phyloP scores from a whole-genome alignment of 2,113 vertebrate species.

The Varanus salvator region DNA sequence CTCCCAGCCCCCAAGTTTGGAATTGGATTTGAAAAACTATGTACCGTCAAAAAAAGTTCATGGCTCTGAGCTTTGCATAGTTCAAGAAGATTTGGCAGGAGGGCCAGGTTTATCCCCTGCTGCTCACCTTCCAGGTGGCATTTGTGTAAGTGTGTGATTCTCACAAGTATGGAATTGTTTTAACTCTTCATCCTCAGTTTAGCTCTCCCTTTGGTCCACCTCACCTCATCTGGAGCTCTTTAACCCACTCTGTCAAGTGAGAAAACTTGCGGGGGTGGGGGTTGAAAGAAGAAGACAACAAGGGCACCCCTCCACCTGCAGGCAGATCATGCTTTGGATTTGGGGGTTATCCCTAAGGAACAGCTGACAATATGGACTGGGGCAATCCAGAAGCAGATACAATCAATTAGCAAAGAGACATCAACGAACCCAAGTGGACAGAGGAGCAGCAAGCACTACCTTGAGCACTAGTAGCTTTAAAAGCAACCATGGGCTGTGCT shows the following conservation, averaged over 20 bases:
- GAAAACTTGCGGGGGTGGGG: slow-evolving; percentile 60
- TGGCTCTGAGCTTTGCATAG: slow-evolving; percentile 38
- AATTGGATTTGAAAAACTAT: slow-evolving; percentile 30
- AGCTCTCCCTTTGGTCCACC: slow-evolving; percentile 41
- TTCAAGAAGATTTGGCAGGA: slow-evolving; percentile 19
- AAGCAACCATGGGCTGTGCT: slow-evolving; percentile 95
- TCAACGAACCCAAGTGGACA: slow-evolving; percentile 55
- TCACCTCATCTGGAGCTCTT: too few species aligned
- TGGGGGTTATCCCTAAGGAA: slow-evolving; percentile 49
- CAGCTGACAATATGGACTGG: slow-evolving; percentile 60
- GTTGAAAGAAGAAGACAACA: slow-evolving; percentile 26
- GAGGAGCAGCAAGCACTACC: slow-evolving; percentile 60
- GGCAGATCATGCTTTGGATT: neutral
- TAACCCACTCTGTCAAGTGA: slow-evolving; percentile 38
- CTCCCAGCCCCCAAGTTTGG: neutral
- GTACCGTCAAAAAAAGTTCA: slow-evolving; percentile 29
- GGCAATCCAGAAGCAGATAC: slow-evolving; percentile 48
- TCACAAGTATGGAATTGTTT: slow-evolving; percentile 54
- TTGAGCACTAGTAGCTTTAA: slow-evolving; percentile 70
- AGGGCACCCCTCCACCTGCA: neutral
- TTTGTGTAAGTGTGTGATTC: too few species aligned
- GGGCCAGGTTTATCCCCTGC: neutral
- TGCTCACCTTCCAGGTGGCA: fast-evolving
- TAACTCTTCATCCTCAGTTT: slow-evolving; percentile 32
- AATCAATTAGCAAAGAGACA: slow-evolving; percentile 62